Evolutionary conservation across 2,797 vertebrate species (phyloP).

Genomic region (Euphonia xanthogaster): DNA sequence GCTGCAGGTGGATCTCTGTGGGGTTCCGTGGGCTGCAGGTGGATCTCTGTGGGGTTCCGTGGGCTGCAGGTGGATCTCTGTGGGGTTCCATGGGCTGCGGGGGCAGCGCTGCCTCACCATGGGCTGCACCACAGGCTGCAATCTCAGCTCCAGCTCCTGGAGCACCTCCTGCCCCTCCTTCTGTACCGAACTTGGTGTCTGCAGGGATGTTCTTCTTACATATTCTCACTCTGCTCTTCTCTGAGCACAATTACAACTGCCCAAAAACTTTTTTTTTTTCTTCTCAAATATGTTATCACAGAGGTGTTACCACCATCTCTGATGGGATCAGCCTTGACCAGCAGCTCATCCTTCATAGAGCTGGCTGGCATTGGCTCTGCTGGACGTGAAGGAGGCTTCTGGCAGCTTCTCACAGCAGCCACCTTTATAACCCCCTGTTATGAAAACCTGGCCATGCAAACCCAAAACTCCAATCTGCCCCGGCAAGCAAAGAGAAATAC

Average conservation of each 20-base stretch:
- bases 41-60: background rate
- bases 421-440: background rate
- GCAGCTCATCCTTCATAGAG: background rate
- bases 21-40: too few species aligned
- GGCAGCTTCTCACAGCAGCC: background rate
- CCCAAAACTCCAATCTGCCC: background rate
- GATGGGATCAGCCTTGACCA: background rate
- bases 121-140: background rate
- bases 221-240: background rate
- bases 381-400: background rate
- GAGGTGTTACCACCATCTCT: background rate
- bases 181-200: fast-evolving
- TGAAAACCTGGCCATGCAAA: fast-evolving
- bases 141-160: background rate
- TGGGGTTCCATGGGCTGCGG: background rate
- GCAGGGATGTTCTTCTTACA: background rate
- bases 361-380: background rate
- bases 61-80: background rate
- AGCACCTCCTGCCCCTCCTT: background rate
- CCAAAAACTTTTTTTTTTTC: background rate
- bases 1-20: too few species aligned
- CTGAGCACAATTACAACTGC: background rate
- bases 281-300: background rate
- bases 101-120: background rate
- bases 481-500: background rate